Conservation (phyloP, 1,140 invertebrate species). For the Alviniconcha marisindica region DNA sequence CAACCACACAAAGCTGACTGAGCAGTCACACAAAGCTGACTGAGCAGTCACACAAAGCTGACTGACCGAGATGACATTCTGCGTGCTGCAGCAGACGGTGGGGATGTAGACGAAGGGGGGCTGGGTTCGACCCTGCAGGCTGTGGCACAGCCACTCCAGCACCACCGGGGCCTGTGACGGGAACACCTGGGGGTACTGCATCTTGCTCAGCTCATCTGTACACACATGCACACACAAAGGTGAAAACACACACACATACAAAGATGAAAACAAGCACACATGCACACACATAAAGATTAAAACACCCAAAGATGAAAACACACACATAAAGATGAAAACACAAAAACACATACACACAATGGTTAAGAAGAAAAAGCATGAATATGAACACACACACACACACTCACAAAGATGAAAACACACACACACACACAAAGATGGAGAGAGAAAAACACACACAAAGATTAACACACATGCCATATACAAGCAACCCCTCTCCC, state of each 20-base stretch:
- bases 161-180: constrained; percentile 81
- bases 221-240: constrained; percentile 16
- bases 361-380: not conserved
- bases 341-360: not conserved
- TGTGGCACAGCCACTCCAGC: constrained; percentile 83
- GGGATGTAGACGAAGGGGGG: constrained; percentile 83
- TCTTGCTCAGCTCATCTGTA: constrained; percentile 79
- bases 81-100: constrained; percentile 82
- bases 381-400: not conserved
- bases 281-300: constrained; percentile 5
- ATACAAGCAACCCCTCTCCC: too few species aligned
- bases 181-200: constrained; percentile 82
- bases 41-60: not conserved
- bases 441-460: not conserved
- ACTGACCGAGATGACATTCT: constrained; percentile 84
- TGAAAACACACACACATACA: too few species aligned
- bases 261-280: too few species aligned
- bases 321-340: not conserved
- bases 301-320: not conserved
- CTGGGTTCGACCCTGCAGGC: constrained; percentile 78
- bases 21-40: not conserved
- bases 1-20: not conserved
- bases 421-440: not conserved
- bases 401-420: not conserved
- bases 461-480: too few species aligned